A percentile compares a stretch with the other conserved stretches of the same genome.
These are phyloP conservation scores for Pissodes strobi DNA, from an alignment of 1,140 invertebrate species.

Conservation along the genomic window DNA sequence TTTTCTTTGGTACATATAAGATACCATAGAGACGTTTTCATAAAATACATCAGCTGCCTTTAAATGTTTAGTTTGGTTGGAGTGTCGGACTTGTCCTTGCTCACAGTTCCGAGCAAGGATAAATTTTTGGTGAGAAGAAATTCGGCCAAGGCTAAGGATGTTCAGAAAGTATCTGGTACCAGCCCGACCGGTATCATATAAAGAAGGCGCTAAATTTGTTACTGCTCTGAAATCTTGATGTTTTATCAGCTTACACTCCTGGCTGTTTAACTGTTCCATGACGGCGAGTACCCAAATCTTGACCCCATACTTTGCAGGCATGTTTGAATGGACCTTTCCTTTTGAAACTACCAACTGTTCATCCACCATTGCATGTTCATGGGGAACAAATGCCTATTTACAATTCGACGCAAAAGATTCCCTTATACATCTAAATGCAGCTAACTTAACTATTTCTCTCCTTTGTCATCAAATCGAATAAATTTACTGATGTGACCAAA, in stretches of 20 bases:
- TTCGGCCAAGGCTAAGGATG: slow-evolving; percentile 32
- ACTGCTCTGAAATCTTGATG: too few relatives aligned
- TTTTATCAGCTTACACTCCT: slow-evolving; percentile 15
- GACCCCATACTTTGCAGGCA: slow-evolving; percentile 27
- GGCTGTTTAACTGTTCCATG: slow-evolving; percentile 27
- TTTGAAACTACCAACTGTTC: slow-evolving; percentile 30
- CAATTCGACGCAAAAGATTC: slow-evolving; percentile 46
- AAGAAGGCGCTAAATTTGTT: slow-evolving; percentile 7
- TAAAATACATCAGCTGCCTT: slow-evolving; percentile 1
- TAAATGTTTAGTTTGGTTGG: background rate
- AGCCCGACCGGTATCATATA: slow-evolving; percentile 5
- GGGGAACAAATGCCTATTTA: slow-evolving; percentile 42
- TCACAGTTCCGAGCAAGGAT: slow-evolving; percentile 46
- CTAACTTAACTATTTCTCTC: slow-evolving; percentile 46
- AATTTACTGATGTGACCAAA: too few relatives aligned
- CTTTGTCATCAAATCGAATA: too few relatives aligned
- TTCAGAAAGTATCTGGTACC: slow-evolving; percentile 30
- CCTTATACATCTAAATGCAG: slow-evolving; percentile 48
- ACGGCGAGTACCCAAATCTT: slow-evolving; percentile 34
- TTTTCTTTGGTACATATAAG: slow-evolving; percentile 46
- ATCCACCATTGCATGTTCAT: slow-evolving; percentile 34
- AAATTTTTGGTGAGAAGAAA: slow-evolving; percentile 37
- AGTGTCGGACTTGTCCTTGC: slow-evolving; percentile 38
- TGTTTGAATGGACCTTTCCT: slow-evolving; percentile 24
- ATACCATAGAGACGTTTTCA: slow-evolving; percentile 43